These are phyloP conservation scores for Lutjanus erythropterus DNA, from an alignment of 2,113 vertebrate species.

Conservation along the genomic window DNA sequence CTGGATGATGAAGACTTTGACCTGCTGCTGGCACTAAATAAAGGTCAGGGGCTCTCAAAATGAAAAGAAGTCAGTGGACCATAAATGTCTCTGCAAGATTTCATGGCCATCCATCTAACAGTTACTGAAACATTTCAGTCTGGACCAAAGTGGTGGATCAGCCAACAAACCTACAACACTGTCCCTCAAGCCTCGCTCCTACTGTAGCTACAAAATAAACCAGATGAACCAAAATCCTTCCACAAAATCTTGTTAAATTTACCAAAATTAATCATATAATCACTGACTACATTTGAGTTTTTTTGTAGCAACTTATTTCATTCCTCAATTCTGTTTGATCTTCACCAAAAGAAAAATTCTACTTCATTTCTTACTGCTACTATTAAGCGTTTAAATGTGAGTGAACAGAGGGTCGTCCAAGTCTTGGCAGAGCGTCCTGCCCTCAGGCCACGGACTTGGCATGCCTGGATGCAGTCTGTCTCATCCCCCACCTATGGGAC, in stretches of 20 bases:
- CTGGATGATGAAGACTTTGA: not conserved
- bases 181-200: not conserved
- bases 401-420: constrained; percentile 6
- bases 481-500: constrained; percentile 41
- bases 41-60: not conserved
- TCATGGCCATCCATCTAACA: not conserved
- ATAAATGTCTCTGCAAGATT: not conserved
- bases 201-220: not conserved
- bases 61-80: no score
- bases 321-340: not conserved
- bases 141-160: not conserved
- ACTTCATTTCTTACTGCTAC: not conserved
- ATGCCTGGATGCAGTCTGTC: constrained; percentile 51
- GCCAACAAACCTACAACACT: no score
- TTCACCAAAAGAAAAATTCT: not conserved
- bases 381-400: constrained; percentile 10
- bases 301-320: no score
- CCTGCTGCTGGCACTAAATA: not conserved
- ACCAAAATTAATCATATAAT: not conserved
- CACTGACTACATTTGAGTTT: not conserved
- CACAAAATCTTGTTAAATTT: not conserved
- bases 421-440: constrained; percentile 18
- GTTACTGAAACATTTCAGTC: not conserved
- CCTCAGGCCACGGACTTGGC: constrained; percentile 50
- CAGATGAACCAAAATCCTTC: not conserved